Conservation (phyloP, 2,113 vertebrate genomes). For the Orientallactaga bullata region DNA sequence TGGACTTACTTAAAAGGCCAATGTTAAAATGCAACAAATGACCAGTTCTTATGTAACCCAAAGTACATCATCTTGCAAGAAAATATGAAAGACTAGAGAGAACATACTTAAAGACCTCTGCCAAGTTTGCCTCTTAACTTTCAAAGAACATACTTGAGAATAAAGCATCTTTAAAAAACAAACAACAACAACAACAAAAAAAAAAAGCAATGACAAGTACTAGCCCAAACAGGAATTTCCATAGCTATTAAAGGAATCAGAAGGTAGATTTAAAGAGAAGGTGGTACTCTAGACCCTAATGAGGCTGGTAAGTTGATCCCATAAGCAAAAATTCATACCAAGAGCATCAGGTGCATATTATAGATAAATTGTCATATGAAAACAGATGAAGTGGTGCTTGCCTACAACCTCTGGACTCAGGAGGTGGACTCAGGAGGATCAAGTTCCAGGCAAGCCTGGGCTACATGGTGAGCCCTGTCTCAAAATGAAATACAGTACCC, state of each 20-base stretch:
- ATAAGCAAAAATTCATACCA: neutral
- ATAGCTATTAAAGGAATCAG: neutral
- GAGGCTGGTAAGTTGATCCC: neutral
- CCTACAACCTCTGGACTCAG: no score
- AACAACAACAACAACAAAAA: no score
- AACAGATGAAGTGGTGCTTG: no score
- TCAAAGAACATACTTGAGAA: neutral
- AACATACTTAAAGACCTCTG: neutral
- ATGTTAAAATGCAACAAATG: neutral
- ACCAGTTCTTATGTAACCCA: neutral
- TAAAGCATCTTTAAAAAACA: constrained; percentile 15
- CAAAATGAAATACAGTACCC: neutral
- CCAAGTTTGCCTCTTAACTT: neutral
- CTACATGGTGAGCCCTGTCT: no score
- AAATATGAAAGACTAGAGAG: neutral
- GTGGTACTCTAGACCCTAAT: neutral
- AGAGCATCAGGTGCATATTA: neutral
- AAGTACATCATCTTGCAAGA: constrained; percentile 10
- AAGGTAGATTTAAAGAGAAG: neutral
- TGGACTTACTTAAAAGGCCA: constrained; percentile 10
- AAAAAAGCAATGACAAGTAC: neutral
- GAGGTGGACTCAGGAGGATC: no score
- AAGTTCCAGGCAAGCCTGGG: no score
- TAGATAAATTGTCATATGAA: constrained; percentile 16
- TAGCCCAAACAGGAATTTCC: neutral